These are phyloP conservation scores for Philotrypesis tridentata DNA, from an alignment of 1,140 invertebrate genomes.

Conservation along the genomic window DNA sequence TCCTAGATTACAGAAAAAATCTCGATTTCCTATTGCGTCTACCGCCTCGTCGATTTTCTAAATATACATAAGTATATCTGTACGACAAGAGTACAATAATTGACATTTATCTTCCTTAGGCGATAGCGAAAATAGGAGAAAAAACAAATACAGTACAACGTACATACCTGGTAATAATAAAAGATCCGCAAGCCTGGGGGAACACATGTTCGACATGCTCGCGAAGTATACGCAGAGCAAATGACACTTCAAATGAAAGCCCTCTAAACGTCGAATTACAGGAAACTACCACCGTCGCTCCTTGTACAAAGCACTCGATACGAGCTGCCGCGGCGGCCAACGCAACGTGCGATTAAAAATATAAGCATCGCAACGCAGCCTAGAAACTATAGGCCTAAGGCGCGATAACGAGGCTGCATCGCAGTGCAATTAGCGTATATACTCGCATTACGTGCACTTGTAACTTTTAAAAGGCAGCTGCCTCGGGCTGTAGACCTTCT, in stretches of 20 bases:
- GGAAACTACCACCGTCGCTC: background rate
- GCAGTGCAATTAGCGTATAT: constrained; percentile 21
- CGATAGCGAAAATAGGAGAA: too few species aligned
- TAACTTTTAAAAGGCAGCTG: background rate
- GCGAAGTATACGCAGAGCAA: background rate
- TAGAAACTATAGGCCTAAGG: background rate
- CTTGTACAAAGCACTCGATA: background rate
- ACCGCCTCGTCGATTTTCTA: too few species aligned
- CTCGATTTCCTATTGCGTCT: too few species aligned
- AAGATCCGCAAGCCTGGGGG: background rate
- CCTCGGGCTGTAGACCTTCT: background rate
- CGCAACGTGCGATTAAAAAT: background rate
- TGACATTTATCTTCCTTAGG: too few species aligned
- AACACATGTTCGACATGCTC: background rate
- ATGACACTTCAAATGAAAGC: background rate
- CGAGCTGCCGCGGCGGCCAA: too few species aligned
- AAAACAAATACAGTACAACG: too few species aligned
- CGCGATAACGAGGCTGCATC: constrained; percentile 1
- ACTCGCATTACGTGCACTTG: background rate
- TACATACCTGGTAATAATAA: background rate
- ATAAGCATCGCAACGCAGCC: background rate
- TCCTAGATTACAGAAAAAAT: too few species aligned
- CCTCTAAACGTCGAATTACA: background rate
- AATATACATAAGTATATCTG: too few species aligned
- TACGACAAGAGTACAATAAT: too few species aligned